Evolutionary conservation across 2,113 vertebrate species (phyloP).

Genomic region (Microcebus griseorufus): DNA sequence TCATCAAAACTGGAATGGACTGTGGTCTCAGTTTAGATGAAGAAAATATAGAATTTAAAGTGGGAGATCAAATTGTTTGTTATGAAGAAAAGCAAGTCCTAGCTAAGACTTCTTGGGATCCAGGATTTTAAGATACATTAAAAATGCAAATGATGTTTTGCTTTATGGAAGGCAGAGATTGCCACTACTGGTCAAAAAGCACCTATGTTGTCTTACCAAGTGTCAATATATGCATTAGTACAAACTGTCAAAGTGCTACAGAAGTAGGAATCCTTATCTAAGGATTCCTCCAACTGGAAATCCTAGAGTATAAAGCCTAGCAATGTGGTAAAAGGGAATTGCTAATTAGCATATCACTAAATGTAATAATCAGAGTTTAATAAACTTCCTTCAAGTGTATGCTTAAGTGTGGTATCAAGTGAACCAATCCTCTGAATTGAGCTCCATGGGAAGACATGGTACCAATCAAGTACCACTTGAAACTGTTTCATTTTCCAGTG

Average conservation of each 20-base stretch:
- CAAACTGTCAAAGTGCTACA: background rate
- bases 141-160: background rate
- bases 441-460: background rate
- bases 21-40: conserved; percentile 92
- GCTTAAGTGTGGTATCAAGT: background rate
- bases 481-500: background rate
- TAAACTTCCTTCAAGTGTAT: background rate
- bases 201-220: background rate
- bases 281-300: background rate
- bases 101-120: conserved; percentile 92
- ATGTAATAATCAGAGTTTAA: background rate
- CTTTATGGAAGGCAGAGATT: background rate
- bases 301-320: background rate
- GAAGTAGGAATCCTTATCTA: background rate
- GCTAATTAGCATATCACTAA: background rate
- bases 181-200: background rate
- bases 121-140: conserved; percentile 90
- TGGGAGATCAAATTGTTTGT: conserved; percentile 92
- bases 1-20: conserved; percentile 92
- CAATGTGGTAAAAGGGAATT: background rate
- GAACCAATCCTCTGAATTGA: background rate
- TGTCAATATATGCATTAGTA: background rate
- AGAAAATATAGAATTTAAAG: conserved; percentile 82
- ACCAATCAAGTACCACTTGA: background rate
- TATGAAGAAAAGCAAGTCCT: conserved; percentile 85